A percentile compares a stretch with the other conserved stretches of the same genome.
These are phyloP conservation scores for Malurus splendens DNA, from an alignment of 2,797 vertebrate species.

Conservation along the genomic window DNA sequence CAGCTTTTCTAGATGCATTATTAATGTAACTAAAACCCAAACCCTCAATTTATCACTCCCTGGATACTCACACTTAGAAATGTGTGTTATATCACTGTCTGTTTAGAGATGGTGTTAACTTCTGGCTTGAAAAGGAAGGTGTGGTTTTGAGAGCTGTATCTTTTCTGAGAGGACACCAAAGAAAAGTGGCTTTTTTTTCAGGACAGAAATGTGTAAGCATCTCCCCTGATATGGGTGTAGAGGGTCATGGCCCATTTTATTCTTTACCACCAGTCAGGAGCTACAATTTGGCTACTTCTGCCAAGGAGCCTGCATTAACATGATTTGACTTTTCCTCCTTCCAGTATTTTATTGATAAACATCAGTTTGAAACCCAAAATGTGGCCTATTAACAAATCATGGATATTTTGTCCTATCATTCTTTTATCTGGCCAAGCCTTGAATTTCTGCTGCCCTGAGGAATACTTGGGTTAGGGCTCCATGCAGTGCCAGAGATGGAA, in stretches of 20 bases:
- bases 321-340: not conserved
- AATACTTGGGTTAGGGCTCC: not conserved
- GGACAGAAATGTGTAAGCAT: not conserved
- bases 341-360: not conserved
- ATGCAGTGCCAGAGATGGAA: not conserved
- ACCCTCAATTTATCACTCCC: constrained; percentile 41
- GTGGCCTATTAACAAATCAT: not conserved
- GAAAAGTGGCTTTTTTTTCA: rapidly evolving
- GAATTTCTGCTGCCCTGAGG: not conserved
- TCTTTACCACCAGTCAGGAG: not conserved
- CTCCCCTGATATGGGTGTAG: not conserved
- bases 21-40: constrained; percentile 43
- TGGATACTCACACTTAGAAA: not conserved
- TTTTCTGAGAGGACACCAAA: not conserved
- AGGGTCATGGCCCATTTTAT: not conserved
- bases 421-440: not conserved
- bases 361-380: not conserved
- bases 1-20: constrained; percentile 40
- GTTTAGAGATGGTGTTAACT: constrained; percentile 47
- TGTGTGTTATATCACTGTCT: constrained; percentile 38
- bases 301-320: not conserved
- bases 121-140: constrained; percentile 9
- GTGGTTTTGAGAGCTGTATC: not conserved
- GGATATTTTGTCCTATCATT: not conserved
- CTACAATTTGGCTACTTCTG: not conserved